phyloP scores from a whole-genome alignment of 2,888 invertebrate genomes.

The Phymatocera aterrima region DNA sequence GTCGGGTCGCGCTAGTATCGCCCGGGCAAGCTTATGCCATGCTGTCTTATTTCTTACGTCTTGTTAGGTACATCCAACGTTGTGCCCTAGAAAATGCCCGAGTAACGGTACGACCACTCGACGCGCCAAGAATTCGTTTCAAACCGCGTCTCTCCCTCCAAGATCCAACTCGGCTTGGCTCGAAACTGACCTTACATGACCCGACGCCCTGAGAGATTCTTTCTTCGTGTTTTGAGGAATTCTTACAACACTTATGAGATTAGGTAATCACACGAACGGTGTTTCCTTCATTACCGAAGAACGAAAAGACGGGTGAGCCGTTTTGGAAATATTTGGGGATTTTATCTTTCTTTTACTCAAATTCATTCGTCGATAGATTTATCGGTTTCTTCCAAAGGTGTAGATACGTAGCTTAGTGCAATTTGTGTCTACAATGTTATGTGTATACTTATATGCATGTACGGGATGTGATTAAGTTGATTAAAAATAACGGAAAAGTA shows the following conservation, averaged over 20 bases:
- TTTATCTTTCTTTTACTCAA: too few species aligned
- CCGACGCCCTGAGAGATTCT: not conserved
- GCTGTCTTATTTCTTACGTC: constrained; percentile 17
- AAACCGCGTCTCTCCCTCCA: not conserved
- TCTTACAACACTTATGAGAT: not conserved
- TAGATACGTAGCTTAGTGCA: too few species aligned
- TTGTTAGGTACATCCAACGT: constrained; percentile 11
- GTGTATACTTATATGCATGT: too few species aligned
- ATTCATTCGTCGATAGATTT: too few species aligned
- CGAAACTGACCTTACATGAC: constrained; percentile 45
- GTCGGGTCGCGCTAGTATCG: not conserved
- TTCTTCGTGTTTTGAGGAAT: too few species aligned
- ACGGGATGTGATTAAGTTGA: too few species aligned
- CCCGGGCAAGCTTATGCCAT: constrained; percentile 2
- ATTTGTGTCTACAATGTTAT: not conserved
- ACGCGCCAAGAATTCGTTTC: constrained; percentile 41
- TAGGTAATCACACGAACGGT: too few species aligned
- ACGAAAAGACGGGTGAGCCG: too few species aligned
- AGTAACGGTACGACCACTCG: constrained; percentile 42
- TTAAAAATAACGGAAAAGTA: constrained; percentile 17
- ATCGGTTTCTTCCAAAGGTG: too few species aligned
- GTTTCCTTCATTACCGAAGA: too few species aligned
- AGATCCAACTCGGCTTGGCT: not conserved
- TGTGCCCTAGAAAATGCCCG: constrained; percentile 39
- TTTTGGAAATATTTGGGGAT: too few species aligned